phyloP scores from a whole-genome alignment of 2,888 invertebrate genomes.

The Drosophila fungiperda region DNA sequence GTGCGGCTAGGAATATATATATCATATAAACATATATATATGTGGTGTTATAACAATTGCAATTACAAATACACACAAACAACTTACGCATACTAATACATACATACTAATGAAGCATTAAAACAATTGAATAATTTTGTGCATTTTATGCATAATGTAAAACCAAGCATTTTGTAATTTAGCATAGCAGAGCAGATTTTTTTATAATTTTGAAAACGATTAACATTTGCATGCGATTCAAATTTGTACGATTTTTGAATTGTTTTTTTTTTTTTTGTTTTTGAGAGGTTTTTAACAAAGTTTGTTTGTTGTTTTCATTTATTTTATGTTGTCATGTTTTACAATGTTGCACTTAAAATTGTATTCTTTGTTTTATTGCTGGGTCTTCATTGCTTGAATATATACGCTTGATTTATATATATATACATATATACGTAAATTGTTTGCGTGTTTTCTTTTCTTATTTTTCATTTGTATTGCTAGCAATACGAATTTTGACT shows the following conservation, averaged over 20 bases:
- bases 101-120: conserved; percentile 66
- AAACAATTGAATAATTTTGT: conserved; percentile 61
- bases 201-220: conserved; percentile 62
- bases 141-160: conserved; percentile 73
- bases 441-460: conserved; percentile 76
- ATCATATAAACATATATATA: neutral
- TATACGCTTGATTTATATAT: conserved; percentile 30
- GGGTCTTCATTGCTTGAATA: conserved; percentile 56
- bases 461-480: conserved; percentile 21
- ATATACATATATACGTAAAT: conserved; percentile 49
- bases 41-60: conserved; percentile 25
- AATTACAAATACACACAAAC: conserved; percentile 80
- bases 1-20: conserved; percentile 17
- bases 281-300: conserved; percentile 14
- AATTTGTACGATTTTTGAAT: conserved; percentile 28
- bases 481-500: conserved; percentile 12
- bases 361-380: conserved; percentile 63
- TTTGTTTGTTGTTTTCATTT: conserved; percentile 52
- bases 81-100: conserved; percentile 65
- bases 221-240: conserved; percentile 67
- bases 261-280: conserved; percentile 29
- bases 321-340: conserved; percentile 70
- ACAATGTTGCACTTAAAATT: conserved; percentile 78
- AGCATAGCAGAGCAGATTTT: conserved; percentile 66
- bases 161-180: conserved; percentile 70